Base-by-base conservation (phyloP, 2,888 invertebrate species). In the Cyaniris semiargus region DNA sequence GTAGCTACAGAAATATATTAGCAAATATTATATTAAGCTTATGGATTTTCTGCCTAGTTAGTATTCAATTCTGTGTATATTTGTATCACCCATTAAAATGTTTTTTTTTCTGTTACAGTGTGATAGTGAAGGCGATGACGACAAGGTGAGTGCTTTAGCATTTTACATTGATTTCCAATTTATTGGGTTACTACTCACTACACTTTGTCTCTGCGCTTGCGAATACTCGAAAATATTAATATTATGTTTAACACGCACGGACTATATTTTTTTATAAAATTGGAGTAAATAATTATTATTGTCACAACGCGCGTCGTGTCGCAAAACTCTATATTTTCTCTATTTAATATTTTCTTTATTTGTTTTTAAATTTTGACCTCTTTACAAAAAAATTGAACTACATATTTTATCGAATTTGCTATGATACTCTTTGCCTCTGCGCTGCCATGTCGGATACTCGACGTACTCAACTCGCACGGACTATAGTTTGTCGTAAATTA, bases 101-200 rank as follows among this genome's bases (percentile, higher is more conserved):
- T 79, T 81, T 77, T 78, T 91, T 94, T 92, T 91, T 91, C 90
- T 94, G 90, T 96, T 96, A 83, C 96, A 97, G 97, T 97, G 97
- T 97, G 97, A 97, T 97, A 97, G 97, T 95, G 97, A 97, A 95
- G 97, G 97, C 94, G 97, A 97, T 95, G 97, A 97, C 94, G 97
- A 97, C 95, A 97, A 97, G 97, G 97, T 97, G 95, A 95, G 96
- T 93, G 86, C 81, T 83, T 84, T 86, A 82, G 83, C 85, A 84
- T 84, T 86, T 86, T 82, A 79, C 80, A 79, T 80, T 83, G 27
- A 27, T 15, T 66, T 27, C 5, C 1, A 31, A 15, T 31, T 18
- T 0, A 2, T 18, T 1, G 23, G 60, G 4, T 66, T 66, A 66
- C 66, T 27, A 27, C n/a, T n/a, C n/a, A n/a, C 27, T 18, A 18